Evolutionary conservation across 2,797 vertebrate species (phyloP).

Genomic region (Manis crassicaudata): DNA sequence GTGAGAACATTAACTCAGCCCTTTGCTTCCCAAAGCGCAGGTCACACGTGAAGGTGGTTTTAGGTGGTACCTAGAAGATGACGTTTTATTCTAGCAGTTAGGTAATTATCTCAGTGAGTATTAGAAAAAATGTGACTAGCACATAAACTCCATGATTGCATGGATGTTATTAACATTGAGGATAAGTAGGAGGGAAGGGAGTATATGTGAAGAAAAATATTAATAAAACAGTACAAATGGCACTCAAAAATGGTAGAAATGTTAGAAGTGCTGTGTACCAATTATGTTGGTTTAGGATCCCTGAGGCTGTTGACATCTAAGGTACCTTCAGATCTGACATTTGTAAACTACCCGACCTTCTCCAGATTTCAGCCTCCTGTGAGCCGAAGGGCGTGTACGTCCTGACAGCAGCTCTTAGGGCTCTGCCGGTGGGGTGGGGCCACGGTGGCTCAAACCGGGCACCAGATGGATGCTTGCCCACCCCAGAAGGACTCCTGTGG

Average conservation of each 20-base stretch:
- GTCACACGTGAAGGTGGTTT: rapidly evolving
- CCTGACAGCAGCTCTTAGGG: no score
- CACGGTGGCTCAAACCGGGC: not conserved
- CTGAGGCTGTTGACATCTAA: rapidly evolving
- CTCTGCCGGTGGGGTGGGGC: not conserved
- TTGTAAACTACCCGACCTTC: no score
- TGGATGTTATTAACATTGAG: not conserved
- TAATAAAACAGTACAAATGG: no score
- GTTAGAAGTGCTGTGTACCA: rapidly evolving
- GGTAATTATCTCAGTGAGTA: not conserved
- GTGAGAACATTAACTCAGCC: not conserved
- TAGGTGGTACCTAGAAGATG: rapidly evolving
- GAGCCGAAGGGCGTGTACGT: rapidly evolving
- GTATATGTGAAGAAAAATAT: rapidly evolving
- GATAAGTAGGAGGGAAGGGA: not conserved
- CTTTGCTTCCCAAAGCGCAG: rapidly evolving
- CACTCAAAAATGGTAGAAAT: not conserved
- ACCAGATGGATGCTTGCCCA: rapidly evolving
- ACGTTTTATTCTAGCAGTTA: rapidly evolving
- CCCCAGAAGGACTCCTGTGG: not conserved
- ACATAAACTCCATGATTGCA: not conserved
- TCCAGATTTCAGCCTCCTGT: not conserved
- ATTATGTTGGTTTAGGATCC: rapidly evolving
- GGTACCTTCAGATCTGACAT: not conserved
- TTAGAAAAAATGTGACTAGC: rapidly evolving